Percentiles rank a stretch among this genome's conserved stretches.
phyloP scores from a whole-genome alignment of 2,113 vertebrate species.

The Stegastes partitus region DNA sequence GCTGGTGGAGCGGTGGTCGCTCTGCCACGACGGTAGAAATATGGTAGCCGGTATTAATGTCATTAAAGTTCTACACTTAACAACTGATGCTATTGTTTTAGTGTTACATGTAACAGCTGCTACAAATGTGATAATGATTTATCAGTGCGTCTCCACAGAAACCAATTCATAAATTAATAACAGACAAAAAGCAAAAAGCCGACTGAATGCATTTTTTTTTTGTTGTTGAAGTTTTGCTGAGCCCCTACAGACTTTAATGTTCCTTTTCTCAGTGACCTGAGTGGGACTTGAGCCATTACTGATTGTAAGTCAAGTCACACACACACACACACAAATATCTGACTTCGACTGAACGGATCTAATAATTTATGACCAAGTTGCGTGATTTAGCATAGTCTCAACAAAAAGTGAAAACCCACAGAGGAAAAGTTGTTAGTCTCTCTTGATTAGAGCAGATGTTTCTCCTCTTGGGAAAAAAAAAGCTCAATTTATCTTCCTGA shows the following conservation, averaged over 20 bases:
- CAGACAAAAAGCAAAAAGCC: too few relatives aligned
- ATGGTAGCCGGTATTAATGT: too few relatives aligned
- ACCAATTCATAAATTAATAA: too few relatives aligned
- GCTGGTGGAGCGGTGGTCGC: too few relatives aligned
- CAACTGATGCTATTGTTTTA: background rate
- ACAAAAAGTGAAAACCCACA: conserved; percentile 47
- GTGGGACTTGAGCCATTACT: background rate
- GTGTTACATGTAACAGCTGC: too few relatives aligned
- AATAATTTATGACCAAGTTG: conserved; percentile 45
- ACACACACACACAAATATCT: conserved; percentile 12
- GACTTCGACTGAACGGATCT: conserved; percentile 30
- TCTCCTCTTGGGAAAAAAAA: conserved; percentile 51
- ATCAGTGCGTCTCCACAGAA: background rate
- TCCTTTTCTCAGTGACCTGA: background rate
- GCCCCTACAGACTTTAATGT: background rate
- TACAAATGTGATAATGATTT: background rate
- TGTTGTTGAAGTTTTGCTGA: too few relatives aligned
- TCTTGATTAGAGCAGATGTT: conserved; percentile 77
- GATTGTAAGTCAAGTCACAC: background rate
- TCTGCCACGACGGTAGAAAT: too few relatives aligned
- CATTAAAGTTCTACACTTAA: background rate
- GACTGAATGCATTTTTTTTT: too few relatives aligned
- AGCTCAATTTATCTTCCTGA: conserved; percentile 61
- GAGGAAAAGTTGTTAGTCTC: conserved; percentile 57
- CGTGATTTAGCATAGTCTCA: conserved; percentile 51